A percentile compares a stretch with the other conserved stretches of the same genome.
Conservation (phyloP, 2,888 invertebrate genomes). For the Ryuthela nishihirai region DNA sequence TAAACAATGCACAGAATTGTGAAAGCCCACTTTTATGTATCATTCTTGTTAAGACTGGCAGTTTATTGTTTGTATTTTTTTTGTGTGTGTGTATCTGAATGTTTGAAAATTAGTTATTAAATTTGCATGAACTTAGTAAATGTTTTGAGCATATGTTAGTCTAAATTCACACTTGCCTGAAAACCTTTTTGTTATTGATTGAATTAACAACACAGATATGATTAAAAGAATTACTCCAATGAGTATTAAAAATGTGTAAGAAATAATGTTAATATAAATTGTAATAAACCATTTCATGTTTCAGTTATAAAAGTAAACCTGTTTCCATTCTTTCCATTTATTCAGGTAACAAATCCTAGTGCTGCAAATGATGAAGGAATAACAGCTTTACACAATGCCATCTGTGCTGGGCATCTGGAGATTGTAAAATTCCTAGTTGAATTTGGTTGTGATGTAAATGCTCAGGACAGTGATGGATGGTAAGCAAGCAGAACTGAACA, state of each 20-base stretch:
- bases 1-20: too few species aligned
- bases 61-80: too few species aligned
- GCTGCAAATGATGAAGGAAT: slow-evolving; percentile 99
- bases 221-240: background rate
- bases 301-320: too few species aligned
- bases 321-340: background rate
- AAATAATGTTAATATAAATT: background rate
- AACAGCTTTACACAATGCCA: slow-evolving; percentile 98
- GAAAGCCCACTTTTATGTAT: too few species aligned
- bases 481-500: too few species aligned
- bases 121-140: too few species aligned
- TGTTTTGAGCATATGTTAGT: too few species aligned
- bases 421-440: slow-evolving; percentile 97
- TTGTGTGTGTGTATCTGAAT: too few species aligned
- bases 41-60: too few species aligned
- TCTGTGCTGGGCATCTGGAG: slow-evolving; percentile 97
- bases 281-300: background rate
- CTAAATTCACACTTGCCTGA: too few species aligned
- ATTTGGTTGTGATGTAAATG: slow-evolving; percentile 98
- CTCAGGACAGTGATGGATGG: slow-evolving; percentile 98
- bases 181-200: too few species aligned
- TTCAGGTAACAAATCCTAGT: slow-evolving; percentile 88
- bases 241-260: background rate
- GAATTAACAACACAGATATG: background rate
- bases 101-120: too few species aligned